These are phyloP conservation scores for Drosophila rhopaloa DNA, from an alignment of 1,140 invertebrate genomes.

Conservation along the genomic window DNA sequence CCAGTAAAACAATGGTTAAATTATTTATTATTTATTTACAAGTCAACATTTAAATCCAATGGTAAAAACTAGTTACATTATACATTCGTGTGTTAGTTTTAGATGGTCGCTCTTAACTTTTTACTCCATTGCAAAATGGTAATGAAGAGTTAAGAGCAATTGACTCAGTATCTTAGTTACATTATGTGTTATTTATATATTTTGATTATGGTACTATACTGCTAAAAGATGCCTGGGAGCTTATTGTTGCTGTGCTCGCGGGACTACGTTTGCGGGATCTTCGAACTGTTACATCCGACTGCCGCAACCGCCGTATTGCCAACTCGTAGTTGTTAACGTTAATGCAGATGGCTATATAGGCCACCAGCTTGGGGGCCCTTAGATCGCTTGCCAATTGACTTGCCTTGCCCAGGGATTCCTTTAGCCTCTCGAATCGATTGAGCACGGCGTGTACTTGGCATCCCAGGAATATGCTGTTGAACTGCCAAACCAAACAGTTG, in stretches of 20 bases:
- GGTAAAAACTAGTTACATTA: neutral
- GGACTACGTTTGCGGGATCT: neutral
- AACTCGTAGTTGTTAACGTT: conserved; percentile 49
- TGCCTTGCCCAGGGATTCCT: conserved; percentile 42
- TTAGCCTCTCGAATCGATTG: conserved; percentile 39
- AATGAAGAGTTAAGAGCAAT: neutral
- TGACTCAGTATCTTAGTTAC: neutral
- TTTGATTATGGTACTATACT: neutral
- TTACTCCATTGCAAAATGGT: neutral
- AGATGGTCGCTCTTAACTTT: neutral
- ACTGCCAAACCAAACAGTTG: conserved; percentile 51
- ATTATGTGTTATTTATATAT: too few relatives aligned
- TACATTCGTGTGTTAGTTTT: neutral
- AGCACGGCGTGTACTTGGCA: conserved; percentile 59
- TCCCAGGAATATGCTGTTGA: conserved; percentile 55
- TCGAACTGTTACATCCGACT: neutral
- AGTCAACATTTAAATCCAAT: neutral
- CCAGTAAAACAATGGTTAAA: neutral
- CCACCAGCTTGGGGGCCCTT: conserved; percentile 23
- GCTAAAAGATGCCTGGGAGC: neutral
- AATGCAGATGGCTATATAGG: conserved; percentile 50
- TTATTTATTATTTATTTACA: neutral
- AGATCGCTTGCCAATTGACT: conserved; percentile 31
- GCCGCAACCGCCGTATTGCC: conserved; percentile 4
- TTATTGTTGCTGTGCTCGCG: rapidly evolving